Percentiles rank a stretch among this genome's conserved stretches.
Evolutionary conservation across 2,797 vertebrate genomes (phyloP).

Genomic region (Helostoma temminkii): DNA sequence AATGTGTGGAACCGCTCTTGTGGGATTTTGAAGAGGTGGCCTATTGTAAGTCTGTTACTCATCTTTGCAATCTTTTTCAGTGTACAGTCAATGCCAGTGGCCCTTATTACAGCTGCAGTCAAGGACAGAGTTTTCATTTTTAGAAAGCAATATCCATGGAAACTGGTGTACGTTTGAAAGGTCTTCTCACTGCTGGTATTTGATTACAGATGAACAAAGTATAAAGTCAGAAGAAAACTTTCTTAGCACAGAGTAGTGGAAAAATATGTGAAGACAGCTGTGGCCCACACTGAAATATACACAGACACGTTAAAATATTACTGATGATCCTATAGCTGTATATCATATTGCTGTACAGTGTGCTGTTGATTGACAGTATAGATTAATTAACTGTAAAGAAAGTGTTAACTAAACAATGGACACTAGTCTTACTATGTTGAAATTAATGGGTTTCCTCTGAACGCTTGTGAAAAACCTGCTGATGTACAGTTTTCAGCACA

Average conservation of each 20-base stretch:
- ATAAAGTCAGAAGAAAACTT: constrained; percentile 24
- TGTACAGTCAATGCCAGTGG: constrained; percentile 24
- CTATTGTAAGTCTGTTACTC: constrained; percentile 33
- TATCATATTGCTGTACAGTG: background rate
- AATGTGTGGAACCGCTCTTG: constrained; percentile 23
- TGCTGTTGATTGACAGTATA: constrained; percentile 13
- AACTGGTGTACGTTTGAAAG: constrained; percentile 51
- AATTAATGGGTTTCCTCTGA: constrained; percentile 34
- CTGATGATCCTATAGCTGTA: background rate
- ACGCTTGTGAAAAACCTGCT: constrained; percentile 40
- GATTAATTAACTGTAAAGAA: background rate
- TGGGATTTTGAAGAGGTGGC: constrained; percentile 41
- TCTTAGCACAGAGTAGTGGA: constrained; percentile 22
- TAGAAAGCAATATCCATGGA: constrained; percentile 68
- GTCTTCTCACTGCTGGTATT: constrained; percentile 15
- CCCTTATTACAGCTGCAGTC: constrained; percentile 33
- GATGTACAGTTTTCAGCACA: constrained; percentile 37
- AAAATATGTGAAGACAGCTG: constrained; percentile 15
- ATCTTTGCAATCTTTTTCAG: constrained; percentile 15
- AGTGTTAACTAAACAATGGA: constrained; percentile 11
- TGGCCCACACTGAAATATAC: constrained; percentile 33
- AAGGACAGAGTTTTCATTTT: constrained; percentile 55
- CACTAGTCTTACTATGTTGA: constrained; percentile 11
- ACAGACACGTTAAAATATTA: background rate
- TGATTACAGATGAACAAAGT: constrained; percentile 37